Evolutionary conservation across 2,888 invertebrate species (phyloP), one percentile per base, ranked within the genome.

Genomic region (Coenonympha arcania): DNA sequence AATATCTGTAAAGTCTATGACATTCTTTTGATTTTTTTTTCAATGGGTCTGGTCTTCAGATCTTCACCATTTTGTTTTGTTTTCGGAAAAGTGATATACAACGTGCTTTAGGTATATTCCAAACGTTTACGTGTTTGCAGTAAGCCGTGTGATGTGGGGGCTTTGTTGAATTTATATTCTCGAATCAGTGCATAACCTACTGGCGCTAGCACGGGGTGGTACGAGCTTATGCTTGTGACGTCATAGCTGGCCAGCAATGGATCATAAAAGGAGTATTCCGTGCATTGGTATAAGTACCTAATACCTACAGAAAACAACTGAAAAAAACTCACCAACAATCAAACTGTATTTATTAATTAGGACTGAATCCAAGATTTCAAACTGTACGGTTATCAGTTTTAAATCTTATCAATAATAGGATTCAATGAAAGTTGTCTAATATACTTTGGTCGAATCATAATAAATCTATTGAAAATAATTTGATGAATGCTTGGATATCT

Each of bases 101-200:
- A n/a, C n/a, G n/a, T n/a, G n/a, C n/a, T n/a, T n/a, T n/a, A n/a
- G 41, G 41, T 34, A 9, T 34, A 8, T 48, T 41, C 26, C 33
- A 58, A 58, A 45, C 49, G 40, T 19, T 50, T 54, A 64, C 66
- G 62, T 64, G 65, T 65, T 39, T 9, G 39, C 39, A 39, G 34
- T 9, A 18, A 34, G 18, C 18, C 3, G 24, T 37, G 46, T 56
- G 54, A 53, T 59, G 54, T 24, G 50, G 34, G 52, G 49, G 40
- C 54, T 61, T 59, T 53, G 52, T 34, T 53, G 64, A 56, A 65
- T 64, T 63, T 63, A 64, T 62, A 68, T 65, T 65, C 63, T 42
- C 11, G 18, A 40, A 13, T 54, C 20, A 41, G 16, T 28, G 36
- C 48, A 51, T 37, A 18, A 49, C 48, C 28, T 44, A 20, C 36